Percentiles rank a stretch among this genome's conserved stretches.
phyloP scores from a whole-genome alignment of 2,888 invertebrate species.

The Notocelia uddmanniana region DNA sequence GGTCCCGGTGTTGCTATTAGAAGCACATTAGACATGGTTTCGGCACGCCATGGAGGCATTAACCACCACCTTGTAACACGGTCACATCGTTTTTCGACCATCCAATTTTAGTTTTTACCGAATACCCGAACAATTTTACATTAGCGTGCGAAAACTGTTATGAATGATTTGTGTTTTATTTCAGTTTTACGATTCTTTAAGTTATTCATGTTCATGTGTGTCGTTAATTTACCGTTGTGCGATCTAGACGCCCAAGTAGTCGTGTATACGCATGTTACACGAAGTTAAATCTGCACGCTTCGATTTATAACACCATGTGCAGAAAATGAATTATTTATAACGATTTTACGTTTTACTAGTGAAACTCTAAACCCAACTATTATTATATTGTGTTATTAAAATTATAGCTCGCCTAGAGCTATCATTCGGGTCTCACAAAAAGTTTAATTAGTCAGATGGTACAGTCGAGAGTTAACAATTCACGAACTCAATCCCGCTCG shows the following conservation, averaged over 20 bases:
- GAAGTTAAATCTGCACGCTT: constrained; percentile 27
- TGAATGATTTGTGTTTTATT: constrained; percentile 60
- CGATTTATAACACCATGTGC: constrained; percentile 17
- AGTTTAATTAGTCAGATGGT: constrained; percentile 9
- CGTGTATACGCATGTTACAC: constrained; percentile 40
- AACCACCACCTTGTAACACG: constrained; percentile 77
- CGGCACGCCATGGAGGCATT: constrained; percentile 81
- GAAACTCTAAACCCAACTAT: background rate
- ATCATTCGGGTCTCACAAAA: background rate
- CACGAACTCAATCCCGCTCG: constrained; percentile 28
- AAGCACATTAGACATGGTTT: constrained; percentile 79
- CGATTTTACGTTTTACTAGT: background rate
- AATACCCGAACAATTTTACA: constrained; percentile 67
- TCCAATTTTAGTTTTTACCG: constrained; percentile 78
- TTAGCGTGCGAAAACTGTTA: constrained; percentile 73
- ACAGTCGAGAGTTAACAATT: constrained; percentile 4
- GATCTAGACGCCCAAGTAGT: constrained; percentile 35
- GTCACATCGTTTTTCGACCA: constrained; percentile 78
- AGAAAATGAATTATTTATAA: constrained; percentile 10
- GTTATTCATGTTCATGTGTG: constrained; percentile 46
- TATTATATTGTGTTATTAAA: background rate
- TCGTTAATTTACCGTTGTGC: constrained; percentile 64
- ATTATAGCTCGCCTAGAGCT: background rate
- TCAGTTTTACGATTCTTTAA: constrained; percentile 55
- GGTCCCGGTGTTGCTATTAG: constrained; percentile 78